Base-by-base conservation (phyloP, 2,797 vertebrate genomes). In the Catharus ustulatus region DNA sequence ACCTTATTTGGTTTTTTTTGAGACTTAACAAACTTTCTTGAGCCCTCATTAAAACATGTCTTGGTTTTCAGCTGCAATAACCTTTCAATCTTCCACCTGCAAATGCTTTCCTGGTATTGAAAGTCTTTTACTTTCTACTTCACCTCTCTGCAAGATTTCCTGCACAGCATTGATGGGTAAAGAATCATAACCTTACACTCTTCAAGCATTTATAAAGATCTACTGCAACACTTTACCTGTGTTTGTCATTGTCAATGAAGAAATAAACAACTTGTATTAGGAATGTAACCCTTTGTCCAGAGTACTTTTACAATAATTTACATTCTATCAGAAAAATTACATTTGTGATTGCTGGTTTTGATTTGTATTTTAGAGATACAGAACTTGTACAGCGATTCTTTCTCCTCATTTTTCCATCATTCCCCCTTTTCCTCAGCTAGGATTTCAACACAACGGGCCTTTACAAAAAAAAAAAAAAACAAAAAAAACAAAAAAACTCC, bases 171-270 rank as follows among this genome's bases (percentile, higher is more conserved):
- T 74, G 71, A 82, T 52, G 34, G 78, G 72, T 59, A 87, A 43
- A 74, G 20, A 76, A 89, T 67, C 49, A 83, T 45, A 94, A 89
- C 36, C 72, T 74, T 75, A 87, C 29, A 45, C 20, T 82, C 52
- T 71, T 68, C 22, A 81, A 86, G 49, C 72, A 80, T 81, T 91
- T 94, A 69, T 54, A 91, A 90, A 95, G 91, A 95, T 61, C 57
- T 87, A 26, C 55, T 32, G 36, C 38, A 68, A 67, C 21, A 29
- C 36, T 89, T 69, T n/a, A 42, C 71, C 43, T 38, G 27, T 72
- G 66, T 92, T 93, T 87, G 64, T 76, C 86, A 92, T 11, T 74
- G 87, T 72, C 85, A 78, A 52, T 94, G 89, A 97, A 95, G 79
- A 97, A 94, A 95, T 80, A 95, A 18, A 84, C 52, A 96, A 73